phyloP scores from a whole-genome alignment of 2,113 vertebrate species.

The Rutilus rutilus region DNA sequence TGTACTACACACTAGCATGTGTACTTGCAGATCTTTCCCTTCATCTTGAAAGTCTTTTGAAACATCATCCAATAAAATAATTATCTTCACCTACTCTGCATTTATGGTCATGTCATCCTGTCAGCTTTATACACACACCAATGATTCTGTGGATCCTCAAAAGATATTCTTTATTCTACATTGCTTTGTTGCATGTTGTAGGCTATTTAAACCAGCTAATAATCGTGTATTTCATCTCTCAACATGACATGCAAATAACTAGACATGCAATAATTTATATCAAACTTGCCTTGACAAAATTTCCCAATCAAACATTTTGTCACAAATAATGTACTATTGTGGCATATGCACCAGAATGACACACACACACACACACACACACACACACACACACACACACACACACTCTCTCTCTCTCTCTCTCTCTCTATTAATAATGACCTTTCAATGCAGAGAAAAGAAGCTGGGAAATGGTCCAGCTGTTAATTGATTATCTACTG shows the following conservation, averaged over 20 bases:
- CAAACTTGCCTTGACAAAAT: background rate
- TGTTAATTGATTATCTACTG: slow-evolving; percentile 34
- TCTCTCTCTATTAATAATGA: background rate
- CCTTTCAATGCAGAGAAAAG: slow-evolving; percentile 32
- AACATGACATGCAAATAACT: background rate
- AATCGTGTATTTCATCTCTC: background rate
- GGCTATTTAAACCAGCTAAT: background rate
- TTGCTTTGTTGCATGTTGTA: background rate
- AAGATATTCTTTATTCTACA: background rate
- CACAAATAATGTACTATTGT: background rate
- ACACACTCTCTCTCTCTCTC: too few relatives aligned
- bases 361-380: too few relatives aligned
- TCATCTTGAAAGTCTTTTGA: too few relatives aligned
- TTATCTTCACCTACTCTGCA: too few relatives aligned
- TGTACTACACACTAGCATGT: background rate
- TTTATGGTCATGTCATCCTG: too few relatives aligned
- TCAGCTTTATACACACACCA: background rate
- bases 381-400: too few relatives aligned
- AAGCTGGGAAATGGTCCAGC: slow-evolving; percentile 43
- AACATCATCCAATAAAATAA: too few relatives aligned
- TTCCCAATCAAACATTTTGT: background rate
- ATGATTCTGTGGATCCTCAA: background rate
- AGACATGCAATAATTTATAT: background rate
- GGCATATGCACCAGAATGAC: too few relatives aligned
- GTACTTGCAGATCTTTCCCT: background rate